phyloP scores from a whole-genome alignment of 2,113 vertebrate genomes.

The Agelaius phoeniceus region DNA sequence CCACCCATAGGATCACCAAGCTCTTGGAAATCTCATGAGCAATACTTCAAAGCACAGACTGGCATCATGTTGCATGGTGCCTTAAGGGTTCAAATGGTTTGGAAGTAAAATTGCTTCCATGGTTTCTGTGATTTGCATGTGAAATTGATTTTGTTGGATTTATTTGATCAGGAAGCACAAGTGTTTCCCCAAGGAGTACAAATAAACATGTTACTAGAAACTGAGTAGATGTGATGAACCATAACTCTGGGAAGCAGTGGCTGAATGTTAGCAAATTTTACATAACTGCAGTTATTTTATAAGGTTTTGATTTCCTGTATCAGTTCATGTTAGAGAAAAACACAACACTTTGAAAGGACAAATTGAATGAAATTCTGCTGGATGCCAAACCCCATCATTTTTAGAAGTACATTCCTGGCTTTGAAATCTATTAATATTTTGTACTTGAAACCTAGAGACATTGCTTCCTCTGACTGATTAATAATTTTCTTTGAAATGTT shows the following conservation, averaged over 20 bases:
- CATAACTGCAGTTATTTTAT: background rate
- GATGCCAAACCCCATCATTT: background rate
- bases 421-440: slow-evolving; percentile 19
- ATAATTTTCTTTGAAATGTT: slow-evolving; percentile 36
- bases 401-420: background rate
- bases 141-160: background rate
- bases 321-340: background rate
- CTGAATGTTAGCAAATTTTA: background rate
- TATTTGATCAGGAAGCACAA: background rate
- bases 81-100: background rate
- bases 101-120: background rate
- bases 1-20: background rate
- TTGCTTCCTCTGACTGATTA: background rate
- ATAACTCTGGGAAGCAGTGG: background rate
- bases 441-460: background rate
- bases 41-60: background rate
- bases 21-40: background rate
- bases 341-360: background rate
- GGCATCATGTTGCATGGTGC: background rate
- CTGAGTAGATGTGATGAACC: background rate
- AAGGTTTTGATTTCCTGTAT: background rate
- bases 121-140: background rate
- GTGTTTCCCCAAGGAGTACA: slow-evolving; percentile 1
- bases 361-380: background rate
- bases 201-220: background rate